Evolutionary conservation across 2,888 invertebrate genomes (phyloP), one percentile per base, ranked within the genome.

Genomic region (Andrena praecox): DNA sequence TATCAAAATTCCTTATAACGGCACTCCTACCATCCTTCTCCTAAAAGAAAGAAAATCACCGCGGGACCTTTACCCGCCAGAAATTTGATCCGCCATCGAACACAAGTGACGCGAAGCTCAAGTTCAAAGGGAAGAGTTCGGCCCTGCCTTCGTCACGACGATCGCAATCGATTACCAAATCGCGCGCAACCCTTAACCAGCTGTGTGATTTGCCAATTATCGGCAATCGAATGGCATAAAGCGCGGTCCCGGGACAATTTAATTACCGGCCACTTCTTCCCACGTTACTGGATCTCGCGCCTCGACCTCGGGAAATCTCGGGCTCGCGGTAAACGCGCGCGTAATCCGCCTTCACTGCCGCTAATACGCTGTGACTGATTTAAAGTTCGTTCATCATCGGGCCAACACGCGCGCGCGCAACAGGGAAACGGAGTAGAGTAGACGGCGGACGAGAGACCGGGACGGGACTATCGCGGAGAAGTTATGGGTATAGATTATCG

Each of bases 401-500:
- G 5, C 52, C 8, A 24, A 31, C 33, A n/a, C 20, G 27, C 33
- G 31, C 33, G 31, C 33, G 48, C 42, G 42, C n/a, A 59, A 50
- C 71, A 56, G 60, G 54, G 59, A 69, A 35, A 27, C 54, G 33
- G 52, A 24, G 77, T 20, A 66, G 56, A n/a, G n/a, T 20, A 27
- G 52, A 56, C 10, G 20, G 29, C 24, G 50, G 0, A 12, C 50
- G 56, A 20, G 2, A 35, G 48, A 75, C 60, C 48, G 69, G 59
- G 72, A 63, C 56, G 62, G n/a, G 48, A 56, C 77, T 72, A 73
- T 84, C 77, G 66, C 24, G 24, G 27, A 77, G 81, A 68, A 87
- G 75, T 85, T 87, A 87, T 81, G 87, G 70, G 81, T 83, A 77
- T 87, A 84, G 87, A 87, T 87, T 87, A 85, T 76, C 76, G 78